These are phyloP conservation scores for Eupithecia dodoneata DNA, from an alignment of 2,888 invertebrate genomes.

Conservation along the genomic window DNA sequence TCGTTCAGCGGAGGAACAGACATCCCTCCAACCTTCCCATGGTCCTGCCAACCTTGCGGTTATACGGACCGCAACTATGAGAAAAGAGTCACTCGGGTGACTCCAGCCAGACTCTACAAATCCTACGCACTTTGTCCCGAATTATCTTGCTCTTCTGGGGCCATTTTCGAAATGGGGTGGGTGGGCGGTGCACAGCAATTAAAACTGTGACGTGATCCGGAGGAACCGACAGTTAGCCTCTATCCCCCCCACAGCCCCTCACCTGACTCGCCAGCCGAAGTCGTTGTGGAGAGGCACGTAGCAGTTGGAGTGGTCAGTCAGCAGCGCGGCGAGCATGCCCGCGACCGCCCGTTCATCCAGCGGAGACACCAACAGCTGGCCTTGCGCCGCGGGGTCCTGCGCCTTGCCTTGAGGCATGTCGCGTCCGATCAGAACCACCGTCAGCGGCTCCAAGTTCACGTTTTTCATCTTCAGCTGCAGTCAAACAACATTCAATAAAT, in stretches of 20 bases:
- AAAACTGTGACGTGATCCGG: too few relatives aligned
- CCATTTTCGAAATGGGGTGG: too few relatives aligned
- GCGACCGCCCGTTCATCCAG: slow-evolving; percentile 42
- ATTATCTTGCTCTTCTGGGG: too few relatives aligned
- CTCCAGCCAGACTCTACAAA: too few relatives aligned
- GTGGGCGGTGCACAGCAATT: too few relatives aligned
- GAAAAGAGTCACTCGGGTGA: too few relatives aligned
- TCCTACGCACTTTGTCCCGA: too few relatives aligned
- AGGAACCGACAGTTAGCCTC: not conserved
- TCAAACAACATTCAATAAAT: not conserved
- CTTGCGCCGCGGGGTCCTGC: slow-evolving; percentile 15
- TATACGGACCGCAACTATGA: too few relatives aligned
- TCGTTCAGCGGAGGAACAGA: slow-evolving; percentile 41
- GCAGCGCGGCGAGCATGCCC: slow-evolving; percentile 59
- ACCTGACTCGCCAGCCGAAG: slow-evolving; percentile 74
- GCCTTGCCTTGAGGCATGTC: slow-evolving; percentile 30
- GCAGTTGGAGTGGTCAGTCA: slow-evolving; percentile 64
- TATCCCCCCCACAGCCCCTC: not conserved
- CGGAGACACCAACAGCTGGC: slow-evolving; percentile 22
- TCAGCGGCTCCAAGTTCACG: slow-evolving; percentile 30
- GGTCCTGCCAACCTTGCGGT: too few relatives aligned
- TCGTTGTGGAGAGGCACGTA: slow-evolving; percentile 72
- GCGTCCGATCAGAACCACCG: slow-evolving; percentile 57
- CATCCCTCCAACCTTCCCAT: not conserved
- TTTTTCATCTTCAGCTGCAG: slow-evolving; percentile 48